Conservation (phyloP, 2,888 invertebrate genomes). For the Athripsodes cinereus region DNA sequence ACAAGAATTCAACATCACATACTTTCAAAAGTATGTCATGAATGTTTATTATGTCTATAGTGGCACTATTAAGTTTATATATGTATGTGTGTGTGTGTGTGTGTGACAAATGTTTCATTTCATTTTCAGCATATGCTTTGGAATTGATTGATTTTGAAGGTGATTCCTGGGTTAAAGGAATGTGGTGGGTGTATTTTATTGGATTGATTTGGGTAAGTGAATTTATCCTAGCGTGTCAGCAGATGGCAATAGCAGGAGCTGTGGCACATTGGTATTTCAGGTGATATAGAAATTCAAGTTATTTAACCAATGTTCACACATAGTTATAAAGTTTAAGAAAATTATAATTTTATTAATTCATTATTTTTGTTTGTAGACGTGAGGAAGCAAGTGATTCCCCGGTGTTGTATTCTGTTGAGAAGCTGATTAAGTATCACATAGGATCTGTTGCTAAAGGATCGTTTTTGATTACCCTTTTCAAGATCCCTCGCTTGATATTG, state of each 20-base stretch:
- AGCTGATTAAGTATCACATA: slow-evolving; percentile 80
- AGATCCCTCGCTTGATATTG: slow-evolving; percentile 82
- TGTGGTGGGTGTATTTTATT: slow-evolving; percentile 92
- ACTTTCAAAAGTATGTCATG: slow-evolving; percentile 2
- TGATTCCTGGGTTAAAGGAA: slow-evolving; percentile 76
- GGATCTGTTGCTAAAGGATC: slow-evolving; percentile 95
- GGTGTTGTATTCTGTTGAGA: slow-evolving; percentile 64
- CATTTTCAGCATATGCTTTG: slow-evolving; percentile 49
- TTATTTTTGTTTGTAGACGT: slow-evolving; percentile 45
- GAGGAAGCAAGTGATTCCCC: slow-evolving; percentile 62
- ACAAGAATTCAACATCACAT: not conserved
- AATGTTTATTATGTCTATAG: too few relatives aligned
- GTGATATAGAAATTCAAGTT: slow-evolving; percentile 36
- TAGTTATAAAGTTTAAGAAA: not conserved
- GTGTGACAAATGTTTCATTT: not conserved
- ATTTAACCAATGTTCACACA: slow-evolving; percentile 24
- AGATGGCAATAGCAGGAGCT: slow-evolving; percentile 88
- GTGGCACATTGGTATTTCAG: slow-evolving; percentile 94
- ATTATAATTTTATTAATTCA: not conserved
- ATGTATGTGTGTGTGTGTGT: too few relatives aligned
- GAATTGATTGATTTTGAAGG: slow-evolving; percentile 64
- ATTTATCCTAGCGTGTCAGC: slow-evolving; percentile 91
- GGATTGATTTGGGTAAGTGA: slow-evolving; percentile 91
- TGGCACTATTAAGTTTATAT: too few relatives aligned
- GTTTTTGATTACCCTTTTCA: slow-evolving; percentile 86